phyloP scores from a whole-genome alignment of 2,797 vertebrate genomes.

The Botia almorhae region DNA sequence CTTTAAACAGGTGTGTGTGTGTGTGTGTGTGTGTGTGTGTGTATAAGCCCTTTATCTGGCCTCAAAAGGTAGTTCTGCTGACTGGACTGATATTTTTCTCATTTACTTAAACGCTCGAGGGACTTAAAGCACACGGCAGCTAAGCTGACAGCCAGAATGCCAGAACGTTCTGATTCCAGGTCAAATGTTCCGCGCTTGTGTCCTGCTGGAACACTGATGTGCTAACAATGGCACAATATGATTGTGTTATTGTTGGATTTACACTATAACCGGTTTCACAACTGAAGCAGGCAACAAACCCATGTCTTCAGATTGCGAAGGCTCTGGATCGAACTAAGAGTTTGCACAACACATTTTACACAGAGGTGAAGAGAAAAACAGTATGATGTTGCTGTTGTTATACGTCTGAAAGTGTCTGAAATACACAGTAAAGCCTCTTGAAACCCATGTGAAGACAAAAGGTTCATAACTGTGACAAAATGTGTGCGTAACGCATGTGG shows the following conservation, averaged over 20 bases:
- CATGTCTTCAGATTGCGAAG: constrained; percentile 1
- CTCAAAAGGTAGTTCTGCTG: constrained; percentile 38
- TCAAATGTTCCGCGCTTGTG: constrained; percentile 19
- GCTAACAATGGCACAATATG: constrained; percentile 22
- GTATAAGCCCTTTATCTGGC: constrained; percentile 22
- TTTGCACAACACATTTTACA: constrained; percentile 1
- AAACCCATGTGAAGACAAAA: background rate
- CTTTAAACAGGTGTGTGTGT: background rate
- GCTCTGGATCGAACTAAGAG: background rate
- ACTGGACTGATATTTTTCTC: constrained; percentile 43
- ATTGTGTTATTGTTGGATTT: constrained; percentile 31
- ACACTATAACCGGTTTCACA: constrained; percentile 43
- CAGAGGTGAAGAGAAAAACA: background rate
- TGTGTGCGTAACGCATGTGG: background rate
- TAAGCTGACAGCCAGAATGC: constrained; percentile 21
- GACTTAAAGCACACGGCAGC: constrained; percentile 14
- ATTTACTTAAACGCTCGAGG: constrained; percentile 36
- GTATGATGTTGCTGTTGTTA: background rate
- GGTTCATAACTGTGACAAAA: background rate
- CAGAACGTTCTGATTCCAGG: constrained; percentile 21
- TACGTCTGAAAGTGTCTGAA: background rate
- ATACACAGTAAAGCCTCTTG: background rate
- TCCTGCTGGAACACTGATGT: constrained; percentile 5
- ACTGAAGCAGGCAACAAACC: background rate
- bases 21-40: background rate